Percentiles rank a stretch among this genome's conserved stretches.
Evolutionary conservation across 2,888 invertebrate genomes (phyloP).

Genomic region (Himalopsyche anomala): DNA sequence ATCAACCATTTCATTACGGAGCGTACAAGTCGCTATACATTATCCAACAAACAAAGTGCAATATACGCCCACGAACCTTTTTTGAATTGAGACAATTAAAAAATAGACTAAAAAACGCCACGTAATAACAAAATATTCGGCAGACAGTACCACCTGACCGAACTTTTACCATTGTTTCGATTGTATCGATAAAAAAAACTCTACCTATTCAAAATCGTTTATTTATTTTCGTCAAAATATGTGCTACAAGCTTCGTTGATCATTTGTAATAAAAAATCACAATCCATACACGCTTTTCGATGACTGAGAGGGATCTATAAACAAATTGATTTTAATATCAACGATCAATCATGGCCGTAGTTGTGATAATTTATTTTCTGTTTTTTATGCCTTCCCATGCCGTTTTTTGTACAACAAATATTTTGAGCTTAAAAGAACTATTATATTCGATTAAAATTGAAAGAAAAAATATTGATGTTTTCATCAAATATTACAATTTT

Average conservation of each 20-base stretch:
- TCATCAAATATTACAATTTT: neutral
- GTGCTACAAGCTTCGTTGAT: conserved; percentile 10
- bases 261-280: conserved; percentile 16
- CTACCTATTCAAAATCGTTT: neutral
- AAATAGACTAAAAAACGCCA: neutral
- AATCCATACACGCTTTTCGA: conserved; percentile 16
- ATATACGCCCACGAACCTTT: conserved; percentile 22
- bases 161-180: conserved; percentile 26
- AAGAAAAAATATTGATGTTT: neutral
- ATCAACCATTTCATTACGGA: conserved; percentile 16
- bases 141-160: conserved; percentile 18
- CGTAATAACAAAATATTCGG: neutral
- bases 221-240: conserved; percentile 5
- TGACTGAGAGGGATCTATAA: conserved; percentile 21
- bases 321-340: conserved; percentile 5
- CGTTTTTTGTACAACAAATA: neutral
- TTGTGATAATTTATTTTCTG: neutral
- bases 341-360: neutral
- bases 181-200: neutral
- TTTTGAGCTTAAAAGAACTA: neutral
- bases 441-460: neutral
- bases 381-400: neutral
- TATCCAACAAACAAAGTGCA: neutral
- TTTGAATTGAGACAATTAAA: conserved; percentile 10
- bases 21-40: conserved; percentile 19